A percentile compares a stretch with the other conserved stretches of the same genome.
Evolutionary conservation across 2,113 vertebrate genomes (phyloP).

Genomic region (Myiagra hebetior): DNA sequence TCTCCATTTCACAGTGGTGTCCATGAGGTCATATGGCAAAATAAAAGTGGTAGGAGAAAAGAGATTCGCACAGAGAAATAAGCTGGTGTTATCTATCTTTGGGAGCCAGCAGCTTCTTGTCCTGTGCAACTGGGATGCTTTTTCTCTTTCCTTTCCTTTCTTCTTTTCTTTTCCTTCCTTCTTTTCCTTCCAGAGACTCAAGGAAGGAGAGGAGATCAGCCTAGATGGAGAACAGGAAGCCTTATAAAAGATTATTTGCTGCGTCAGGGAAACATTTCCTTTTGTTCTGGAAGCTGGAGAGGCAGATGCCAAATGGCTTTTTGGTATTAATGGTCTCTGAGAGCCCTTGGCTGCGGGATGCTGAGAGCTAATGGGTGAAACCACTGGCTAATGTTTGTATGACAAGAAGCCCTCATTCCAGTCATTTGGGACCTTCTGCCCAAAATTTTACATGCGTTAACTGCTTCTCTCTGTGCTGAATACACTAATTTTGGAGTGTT

Average conservation of each 20-base stretch:
- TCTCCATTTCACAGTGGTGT: neutral
- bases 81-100: neutral
- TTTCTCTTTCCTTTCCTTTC: accelerated
- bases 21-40: neutral
- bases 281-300: neutral
- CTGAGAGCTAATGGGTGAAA: neutral
- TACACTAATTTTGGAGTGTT: neutral
- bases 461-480: neutral
- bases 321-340: neutral
- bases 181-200: neutral
- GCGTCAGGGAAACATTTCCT: neutral
- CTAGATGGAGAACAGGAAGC: neutral
- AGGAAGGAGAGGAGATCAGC: neutral
- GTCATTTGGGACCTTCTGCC: neutral
- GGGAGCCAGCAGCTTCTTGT: neutral
- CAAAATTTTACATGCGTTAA: accelerated
- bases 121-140: neutral
- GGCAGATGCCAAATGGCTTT: neutral
- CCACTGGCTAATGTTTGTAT: neutral
- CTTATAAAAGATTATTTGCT: neutral
- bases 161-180: neutral
- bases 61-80: neutral
- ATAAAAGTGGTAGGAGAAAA: neutral
- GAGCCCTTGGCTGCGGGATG: accelerated
- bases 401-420: neutral